Evolutionary conservation across 2,888 invertebrate species (phyloP).

Genomic region (Phengaris alcon): DNA sequence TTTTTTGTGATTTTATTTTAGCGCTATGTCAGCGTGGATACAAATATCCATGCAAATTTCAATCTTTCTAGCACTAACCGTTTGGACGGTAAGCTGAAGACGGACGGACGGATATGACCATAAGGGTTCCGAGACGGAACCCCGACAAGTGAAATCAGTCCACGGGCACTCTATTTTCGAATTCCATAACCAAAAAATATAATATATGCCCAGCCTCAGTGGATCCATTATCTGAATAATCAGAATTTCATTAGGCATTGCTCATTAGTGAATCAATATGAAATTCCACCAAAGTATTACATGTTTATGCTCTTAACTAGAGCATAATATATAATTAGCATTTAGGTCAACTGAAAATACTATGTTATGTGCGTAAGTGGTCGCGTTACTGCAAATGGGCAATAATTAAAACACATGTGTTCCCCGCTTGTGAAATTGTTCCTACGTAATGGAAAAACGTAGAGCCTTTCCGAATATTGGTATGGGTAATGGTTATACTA

Average conservation of each 20-base stretch:
- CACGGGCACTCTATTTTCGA: not conserved
- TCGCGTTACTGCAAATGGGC: conserved; percentile 24
- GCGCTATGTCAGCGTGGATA: too few species aligned
- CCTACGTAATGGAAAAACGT: conserved; percentile 22
- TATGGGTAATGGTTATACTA: too few species aligned
- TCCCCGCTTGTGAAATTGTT: conserved; percentile 24
- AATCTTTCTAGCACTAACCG: too few species aligned
- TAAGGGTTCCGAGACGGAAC: too few species aligned
- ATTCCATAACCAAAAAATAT: not conserved
- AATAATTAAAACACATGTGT: conserved; percentile 28
- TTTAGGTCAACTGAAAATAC: conserved; percentile 7
- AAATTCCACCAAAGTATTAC: not conserved
- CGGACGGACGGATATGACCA: too few species aligned
- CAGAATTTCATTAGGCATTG: not conserved
- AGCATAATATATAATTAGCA: not conserved
- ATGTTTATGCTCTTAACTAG: conserved; percentile 20
- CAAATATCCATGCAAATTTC: too few species aligned
- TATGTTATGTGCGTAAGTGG: conserved; percentile 1
- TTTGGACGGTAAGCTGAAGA: too few species aligned
- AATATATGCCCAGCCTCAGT: not conserved
- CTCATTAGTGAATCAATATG: not conserved
- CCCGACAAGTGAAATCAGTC: too few species aligned
- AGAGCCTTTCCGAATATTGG: not conserved
- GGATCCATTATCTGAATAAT: not conserved
- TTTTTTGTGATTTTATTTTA: too few species aligned